Evolutionary conservation across 2,888 invertebrate genomes (phyloP).

Genomic region (Agonopterix heracliana): DNA sequence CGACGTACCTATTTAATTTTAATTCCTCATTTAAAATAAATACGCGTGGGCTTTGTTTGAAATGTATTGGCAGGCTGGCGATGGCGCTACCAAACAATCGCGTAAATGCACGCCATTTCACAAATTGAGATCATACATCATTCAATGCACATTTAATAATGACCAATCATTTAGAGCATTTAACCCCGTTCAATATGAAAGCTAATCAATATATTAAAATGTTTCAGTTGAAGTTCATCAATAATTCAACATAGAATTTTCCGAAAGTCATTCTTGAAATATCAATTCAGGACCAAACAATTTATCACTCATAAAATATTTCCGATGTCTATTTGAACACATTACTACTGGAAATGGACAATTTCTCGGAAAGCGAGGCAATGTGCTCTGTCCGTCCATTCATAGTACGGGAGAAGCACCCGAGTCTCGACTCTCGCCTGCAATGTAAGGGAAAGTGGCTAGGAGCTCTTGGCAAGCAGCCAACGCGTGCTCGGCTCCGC

Average conservation of each 20-base stretch:
- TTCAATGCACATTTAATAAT: slow-evolving; percentile 28
- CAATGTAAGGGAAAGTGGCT: slow-evolving; percentile 51
- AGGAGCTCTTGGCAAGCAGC: slow-evolving; percentile 46
- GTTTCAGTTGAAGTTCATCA: not conserved
- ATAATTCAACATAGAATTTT: not conserved
- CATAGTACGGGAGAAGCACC: slow-evolving; percentile 43
- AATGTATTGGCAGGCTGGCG: slow-evolving; percentile 37
- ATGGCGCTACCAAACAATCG: slow-evolving; percentile 39
- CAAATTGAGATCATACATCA: slow-evolving; percentile 55
- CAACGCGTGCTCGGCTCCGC: slow-evolving; percentile 30
- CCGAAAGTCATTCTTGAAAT: slow-evolving; percentile 16
- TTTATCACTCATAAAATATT: slow-evolving; percentile 64
- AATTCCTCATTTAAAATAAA: slow-evolving; percentile 39
- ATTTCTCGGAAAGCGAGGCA: slow-evolving; percentile 64
- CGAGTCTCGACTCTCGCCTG: slow-evolving; percentile 27
- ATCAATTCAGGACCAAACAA: slow-evolving; percentile 33
- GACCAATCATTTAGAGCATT: slow-evolving; percentile 18
- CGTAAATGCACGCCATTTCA: slow-evolving; percentile 48
- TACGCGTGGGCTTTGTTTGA: slow-evolving; percentile 41
- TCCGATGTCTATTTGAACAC: slow-evolving; percentile 52
- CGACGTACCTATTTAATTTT: slow-evolving; percentile 21
- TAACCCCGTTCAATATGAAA: slow-evolving; percentile 25
- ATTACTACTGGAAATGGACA: slow-evolving; percentile 50
- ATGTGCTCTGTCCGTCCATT: slow-evolving; percentile 49
- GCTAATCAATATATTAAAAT: slow-evolving; percentile 6